These are phyloP conservation scores for Haliclystus octoradiatus DNA, from an alignment of 30 jellyfish, hydroid and myxozoan genomes.

Conservation along the genomic window DNA sequence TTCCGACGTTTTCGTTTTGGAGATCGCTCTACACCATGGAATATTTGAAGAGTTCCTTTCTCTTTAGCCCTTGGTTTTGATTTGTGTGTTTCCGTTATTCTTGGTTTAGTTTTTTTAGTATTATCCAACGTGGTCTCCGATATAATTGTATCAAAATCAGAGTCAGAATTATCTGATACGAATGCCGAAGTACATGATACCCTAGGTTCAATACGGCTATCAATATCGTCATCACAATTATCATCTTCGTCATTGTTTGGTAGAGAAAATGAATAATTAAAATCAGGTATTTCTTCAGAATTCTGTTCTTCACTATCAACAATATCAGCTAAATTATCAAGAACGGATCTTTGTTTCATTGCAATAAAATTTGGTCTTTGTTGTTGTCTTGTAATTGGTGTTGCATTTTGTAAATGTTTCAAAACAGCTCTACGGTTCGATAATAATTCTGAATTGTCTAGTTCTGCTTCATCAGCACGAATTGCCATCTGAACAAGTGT, in stretches of 20 bases:
- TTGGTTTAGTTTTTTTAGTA: not conserved
- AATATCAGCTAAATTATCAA: not conserved
- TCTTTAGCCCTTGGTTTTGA: too few species aligned
- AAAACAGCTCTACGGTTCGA: constrained; percentile 30
- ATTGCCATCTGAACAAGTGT: constrained; percentile 51
- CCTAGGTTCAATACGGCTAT: not conserved
- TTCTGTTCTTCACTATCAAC: not conserved
- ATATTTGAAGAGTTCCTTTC: too few species aligned
- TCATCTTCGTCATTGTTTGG: too few species aligned
- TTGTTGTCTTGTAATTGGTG: not conserved
- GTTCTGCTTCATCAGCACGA: constrained; percentile 74
- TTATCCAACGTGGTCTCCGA: not conserved
- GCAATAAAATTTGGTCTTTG: not conserved
- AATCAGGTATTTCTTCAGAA: not conserved
- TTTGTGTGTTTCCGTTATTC: too few species aligned
- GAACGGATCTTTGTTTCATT: not conserved
- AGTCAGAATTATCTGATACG: not conserved
- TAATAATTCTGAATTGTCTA: constrained; percentile 34
- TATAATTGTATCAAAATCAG: not conserved
- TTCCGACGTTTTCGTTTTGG: too few species aligned
- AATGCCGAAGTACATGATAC: not conserved
- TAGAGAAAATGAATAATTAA: too few species aligned
- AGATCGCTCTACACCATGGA: too few species aligned
- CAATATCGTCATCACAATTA: too few species aligned
- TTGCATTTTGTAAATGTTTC: constrained; percentile 14